A percentile compares a stretch with the other conserved stretches of the same genome.
phyloP scores from a whole-genome alignment of 2,113 vertebrate genomes.

The Montifringilla adamsi region DNA sequence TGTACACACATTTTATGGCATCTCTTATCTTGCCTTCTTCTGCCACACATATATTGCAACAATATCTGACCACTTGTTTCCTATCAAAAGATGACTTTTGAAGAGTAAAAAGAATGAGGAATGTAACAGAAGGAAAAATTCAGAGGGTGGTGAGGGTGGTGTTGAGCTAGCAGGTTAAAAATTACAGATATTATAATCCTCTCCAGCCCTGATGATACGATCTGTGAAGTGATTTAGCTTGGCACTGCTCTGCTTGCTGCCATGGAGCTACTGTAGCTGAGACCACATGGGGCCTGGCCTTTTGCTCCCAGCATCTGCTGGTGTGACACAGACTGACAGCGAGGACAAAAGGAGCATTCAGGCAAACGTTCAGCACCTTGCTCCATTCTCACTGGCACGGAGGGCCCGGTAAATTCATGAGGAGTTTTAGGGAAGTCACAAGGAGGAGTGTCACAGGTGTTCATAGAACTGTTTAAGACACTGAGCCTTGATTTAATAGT shows the following conservation, averaged over 20 bases:
- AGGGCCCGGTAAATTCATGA: background rate
- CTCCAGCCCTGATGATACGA: background rate
- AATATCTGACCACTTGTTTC: background rate
- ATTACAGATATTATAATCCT: background rate
- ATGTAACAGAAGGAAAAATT: background rate
- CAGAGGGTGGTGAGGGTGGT: rapidly evolving
- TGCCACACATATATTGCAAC: background rate
- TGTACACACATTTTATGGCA: background rate
- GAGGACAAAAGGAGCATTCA: constrained; percentile 33
- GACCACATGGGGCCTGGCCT: constrained; percentile 39
- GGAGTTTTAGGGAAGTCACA: background rate
- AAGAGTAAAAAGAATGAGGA: background rate
- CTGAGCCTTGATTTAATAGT: background rate
- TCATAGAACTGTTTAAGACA: background rate
- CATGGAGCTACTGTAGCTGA: background rate
- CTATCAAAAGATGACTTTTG: background rate
- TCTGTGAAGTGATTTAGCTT: constrained; percentile 8
- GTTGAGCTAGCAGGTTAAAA: background rate
- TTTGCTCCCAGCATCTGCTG: constrained; percentile 56
- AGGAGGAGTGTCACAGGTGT: background rate
- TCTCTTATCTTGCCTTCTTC: background rate
- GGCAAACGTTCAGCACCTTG: background rate
- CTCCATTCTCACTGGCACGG: background rate
- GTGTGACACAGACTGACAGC: constrained; percentile 31
- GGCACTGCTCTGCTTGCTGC: constrained; percentile 31